Percentiles rank a stretch among this genome's conserved stretches.
Conservation (phyloP, 2,888 invertebrate genomes). For the Lasioglossum vierecki region DNA sequence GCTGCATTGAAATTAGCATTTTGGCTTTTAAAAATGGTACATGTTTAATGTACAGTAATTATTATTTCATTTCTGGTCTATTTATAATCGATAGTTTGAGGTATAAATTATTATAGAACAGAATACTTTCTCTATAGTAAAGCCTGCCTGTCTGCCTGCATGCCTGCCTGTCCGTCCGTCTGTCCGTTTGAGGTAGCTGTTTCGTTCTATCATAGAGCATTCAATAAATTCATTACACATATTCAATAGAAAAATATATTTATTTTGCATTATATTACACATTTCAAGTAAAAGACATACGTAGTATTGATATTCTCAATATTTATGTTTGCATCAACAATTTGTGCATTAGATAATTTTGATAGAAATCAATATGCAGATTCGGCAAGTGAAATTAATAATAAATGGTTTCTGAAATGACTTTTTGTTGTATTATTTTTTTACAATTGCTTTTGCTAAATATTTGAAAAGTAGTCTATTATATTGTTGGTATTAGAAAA, state of each 20-base stretch:
- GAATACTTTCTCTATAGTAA: slow-evolving; percentile 57
- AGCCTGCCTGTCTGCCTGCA: slow-evolving; percentile 72
- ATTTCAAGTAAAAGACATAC: neutral
- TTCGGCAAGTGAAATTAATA: neutral
- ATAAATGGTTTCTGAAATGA: neutral
- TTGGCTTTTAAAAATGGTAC: slow-evolving; percentile 53
- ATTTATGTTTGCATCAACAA: neutral
- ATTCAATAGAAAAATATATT: slow-evolving; percentile 1
- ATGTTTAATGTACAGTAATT: slow-evolving; percentile 44
- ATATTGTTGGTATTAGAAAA: slow-evolving; percentile 18
- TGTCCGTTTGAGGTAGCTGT: slow-evolving; percentile 73
- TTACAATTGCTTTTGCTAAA: neutral
- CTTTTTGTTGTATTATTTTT: neutral
- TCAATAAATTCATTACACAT: neutral
- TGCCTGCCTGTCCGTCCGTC: slow-evolving; percentile 72
- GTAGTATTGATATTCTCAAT: slow-evolving; percentile 5
- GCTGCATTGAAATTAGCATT: slow-evolving; percentile 45
- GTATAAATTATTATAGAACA: slow-evolving; percentile 39
- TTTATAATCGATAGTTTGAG: slow-evolving; percentile 34
- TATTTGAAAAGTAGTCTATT: neutral
- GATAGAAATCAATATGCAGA: neutral
- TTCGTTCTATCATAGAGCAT: slow-evolving; percentile 46
- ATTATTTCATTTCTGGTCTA: slow-evolving; percentile 46
- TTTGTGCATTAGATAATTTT: neutral
- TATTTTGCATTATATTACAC: neutral